phyloP scores from a whole-genome alignment of 2,888 invertebrate species.

The Lymantria monacha region DNA sequence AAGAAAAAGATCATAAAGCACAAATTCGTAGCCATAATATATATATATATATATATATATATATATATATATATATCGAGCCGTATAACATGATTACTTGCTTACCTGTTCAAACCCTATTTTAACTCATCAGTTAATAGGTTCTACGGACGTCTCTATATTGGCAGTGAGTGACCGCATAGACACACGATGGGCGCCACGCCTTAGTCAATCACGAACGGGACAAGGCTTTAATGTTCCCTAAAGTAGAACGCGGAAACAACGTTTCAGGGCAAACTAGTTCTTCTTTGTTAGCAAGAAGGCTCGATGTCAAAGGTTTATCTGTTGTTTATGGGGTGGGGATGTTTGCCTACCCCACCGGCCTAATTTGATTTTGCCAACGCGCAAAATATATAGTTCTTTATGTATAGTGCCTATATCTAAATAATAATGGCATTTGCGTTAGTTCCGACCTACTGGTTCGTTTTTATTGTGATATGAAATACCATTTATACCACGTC shows the following conservation, averaged over 20 bases:
- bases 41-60: too few relatives aligned
- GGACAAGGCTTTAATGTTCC: constrained; percentile 62
- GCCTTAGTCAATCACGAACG: constrained; percentile 69
- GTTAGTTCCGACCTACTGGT: constrained; percentile 6
- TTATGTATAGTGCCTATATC: not conserved
- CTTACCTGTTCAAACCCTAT: constrained; percentile 15
- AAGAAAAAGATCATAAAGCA: too few relatives aligned
- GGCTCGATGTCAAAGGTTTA: constrained; percentile 30
- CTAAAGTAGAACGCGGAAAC: constrained; percentile 66
- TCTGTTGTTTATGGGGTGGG: constrained; percentile 48
- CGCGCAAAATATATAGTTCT: constrained; percentile 13
- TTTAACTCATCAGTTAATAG: constrained; percentile 47
- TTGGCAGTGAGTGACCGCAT: constrained; percentile 54
- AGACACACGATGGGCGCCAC: constrained; percentile 58
- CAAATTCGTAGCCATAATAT: too few relatives aligned
- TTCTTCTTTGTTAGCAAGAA: constrained; percentile 34
- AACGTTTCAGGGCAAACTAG: constrained; percentile 40
- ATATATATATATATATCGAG: too few relatives aligned
- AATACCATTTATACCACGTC: not conserved
- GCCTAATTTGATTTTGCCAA: constrained; percentile 52
- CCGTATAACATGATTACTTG: too few relatives aligned
- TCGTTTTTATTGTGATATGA: constrained; percentile 3
- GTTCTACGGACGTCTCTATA: constrained; percentile 46
- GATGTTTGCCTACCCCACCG: constrained; percentile 49
- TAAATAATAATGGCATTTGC: not conserved